These are phyloP conservation scores for Centrocercus urophasianus DNA, from an alignment of 2,113 vertebrate genomes.

Conservation along the genomic window DNA sequence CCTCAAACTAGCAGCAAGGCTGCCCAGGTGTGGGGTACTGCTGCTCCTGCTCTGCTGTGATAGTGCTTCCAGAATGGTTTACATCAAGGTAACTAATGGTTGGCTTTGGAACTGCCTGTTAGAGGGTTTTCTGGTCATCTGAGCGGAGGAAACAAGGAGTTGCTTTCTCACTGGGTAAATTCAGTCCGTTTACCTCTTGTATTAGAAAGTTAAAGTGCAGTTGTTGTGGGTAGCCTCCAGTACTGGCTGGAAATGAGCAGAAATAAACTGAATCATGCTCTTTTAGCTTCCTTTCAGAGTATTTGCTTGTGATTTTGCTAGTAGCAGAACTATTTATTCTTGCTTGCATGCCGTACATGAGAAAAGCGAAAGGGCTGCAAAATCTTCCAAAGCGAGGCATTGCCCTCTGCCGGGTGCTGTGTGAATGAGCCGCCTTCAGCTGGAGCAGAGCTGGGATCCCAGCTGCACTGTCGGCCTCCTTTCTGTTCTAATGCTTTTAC, in stretches of 20 bases:
- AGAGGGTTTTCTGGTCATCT: background rate
- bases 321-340: background rate
- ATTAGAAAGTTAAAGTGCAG: background rate
- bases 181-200: fast-evolving
- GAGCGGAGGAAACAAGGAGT: background rate
- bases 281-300: background rate
- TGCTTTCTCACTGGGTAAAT: background rate
- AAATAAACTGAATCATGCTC: background rate
- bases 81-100: background rate
- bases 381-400: slow-evolving; percentile 39
- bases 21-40: fast-evolving
- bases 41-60: background rate
- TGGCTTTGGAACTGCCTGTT: background rate
- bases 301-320: background rate
- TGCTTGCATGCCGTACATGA: background rate
- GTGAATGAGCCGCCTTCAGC: fast-evolving
- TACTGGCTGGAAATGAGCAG: background rate
- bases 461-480: background rate
- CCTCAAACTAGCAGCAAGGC: background rate
- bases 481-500: background rate
- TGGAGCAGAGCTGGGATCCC: fast-evolving
- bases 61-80: background rate
- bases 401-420: slow-evolving; percentile 65
- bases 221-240: background rate
- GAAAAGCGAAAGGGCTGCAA: background rate